Evolutionary conservation across 2,888 invertebrate genomes (phyloP).

Genomic region (Caenorhabditis angaria): DNA sequence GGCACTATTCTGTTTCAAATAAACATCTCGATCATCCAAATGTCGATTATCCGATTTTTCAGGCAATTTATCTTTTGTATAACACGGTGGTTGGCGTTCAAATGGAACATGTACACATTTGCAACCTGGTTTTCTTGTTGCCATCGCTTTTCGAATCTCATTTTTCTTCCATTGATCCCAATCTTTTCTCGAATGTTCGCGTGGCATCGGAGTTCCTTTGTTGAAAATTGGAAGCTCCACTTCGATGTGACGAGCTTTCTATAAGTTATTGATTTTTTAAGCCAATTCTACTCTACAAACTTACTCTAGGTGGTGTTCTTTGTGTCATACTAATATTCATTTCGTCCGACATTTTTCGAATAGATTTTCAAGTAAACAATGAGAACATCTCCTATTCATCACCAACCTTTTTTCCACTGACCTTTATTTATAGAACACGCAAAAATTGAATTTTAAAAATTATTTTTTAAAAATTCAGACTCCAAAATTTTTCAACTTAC

Average conservation of each 20-base stretch:
- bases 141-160: not conserved
- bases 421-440: no score
- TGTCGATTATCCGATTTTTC: not conserved
- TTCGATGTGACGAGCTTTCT: not conserved
- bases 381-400: no score
- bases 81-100: not conserved
- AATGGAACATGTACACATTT: not conserved
- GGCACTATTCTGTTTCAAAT: not conserved
- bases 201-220: not conserved
- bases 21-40: not conserved
- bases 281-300: not conserved
- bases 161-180: not conserved
- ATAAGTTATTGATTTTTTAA: not conserved
- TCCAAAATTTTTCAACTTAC: no score
- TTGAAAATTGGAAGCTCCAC: not conserved
- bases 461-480: no score
- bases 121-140: no score
- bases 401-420: no score
- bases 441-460: no score
- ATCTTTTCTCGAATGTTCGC: not conserved
- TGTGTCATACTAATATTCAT: conserved; percentile 1
- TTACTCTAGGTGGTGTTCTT: not conserved
- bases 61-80: not conserved
- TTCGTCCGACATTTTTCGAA: not conserved
- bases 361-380: not conserved